phyloP scores from a whole-genome alignment of 2,888 invertebrate genomes.

The Diplolepis rosae region DNA sequence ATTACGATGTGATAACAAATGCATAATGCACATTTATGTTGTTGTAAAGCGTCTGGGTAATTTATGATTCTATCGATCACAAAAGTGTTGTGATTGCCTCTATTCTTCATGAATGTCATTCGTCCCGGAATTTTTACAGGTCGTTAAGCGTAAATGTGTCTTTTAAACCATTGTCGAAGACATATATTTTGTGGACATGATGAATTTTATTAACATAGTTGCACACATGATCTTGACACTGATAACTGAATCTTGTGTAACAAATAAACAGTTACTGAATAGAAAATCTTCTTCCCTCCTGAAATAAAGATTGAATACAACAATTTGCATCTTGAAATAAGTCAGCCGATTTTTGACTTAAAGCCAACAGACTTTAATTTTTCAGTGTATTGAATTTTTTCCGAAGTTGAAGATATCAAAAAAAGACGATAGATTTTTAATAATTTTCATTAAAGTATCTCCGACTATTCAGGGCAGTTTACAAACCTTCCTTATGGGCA shows the following conservation, averaged over 20 bases:
- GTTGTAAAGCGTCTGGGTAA: constrained; percentile 28
- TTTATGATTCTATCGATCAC: constrained; percentile 29
- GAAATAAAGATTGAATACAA: background rate
- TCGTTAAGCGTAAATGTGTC: constrained; percentile 28
- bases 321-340: background rate
- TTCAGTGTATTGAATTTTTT: too few relatives aligned
- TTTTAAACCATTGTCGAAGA: constrained; percentile 24
- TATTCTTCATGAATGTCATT: constrained; percentile 29
- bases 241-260: background rate
- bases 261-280: background rate
- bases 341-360: too few relatives aligned
- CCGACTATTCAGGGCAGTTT: too few relatives aligned
- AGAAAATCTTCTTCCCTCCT: background rate
- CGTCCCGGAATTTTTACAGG: constrained; percentile 24
- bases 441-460: too few relatives aligned
- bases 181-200: constrained; percentile 29
- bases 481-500: too few relatives aligned
- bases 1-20: constrained; percentile 25
- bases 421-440: too few relatives aligned
- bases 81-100: constrained; percentile 26
- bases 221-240: background rate
- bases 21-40: constrained; percentile 30
- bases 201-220: constrained; percentile 14
- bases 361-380: too few relatives aligned
- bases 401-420: too few relatives aligned